Evolutionary conservation across 2,888 invertebrate species (phyloP), one percentile per base, ranked within the genome.

Genomic region (Stenurella melanura): DNA sequence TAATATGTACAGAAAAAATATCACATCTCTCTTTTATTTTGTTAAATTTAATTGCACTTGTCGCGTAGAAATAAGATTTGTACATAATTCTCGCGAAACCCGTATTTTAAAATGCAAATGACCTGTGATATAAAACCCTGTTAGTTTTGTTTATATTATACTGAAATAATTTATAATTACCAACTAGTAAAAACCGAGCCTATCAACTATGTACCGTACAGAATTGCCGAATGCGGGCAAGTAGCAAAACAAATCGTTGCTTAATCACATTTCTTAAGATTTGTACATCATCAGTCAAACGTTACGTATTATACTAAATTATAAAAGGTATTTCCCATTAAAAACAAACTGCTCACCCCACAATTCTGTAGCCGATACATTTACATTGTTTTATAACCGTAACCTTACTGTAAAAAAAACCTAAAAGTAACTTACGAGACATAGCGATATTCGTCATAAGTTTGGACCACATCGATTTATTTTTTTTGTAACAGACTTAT

Each of bases 101-200:
- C 76, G 71, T 61, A 50, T 50, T 73, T 72, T 74, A 73, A 83
- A 83, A 82, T 83, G 80, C 80, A 84, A 83, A 83, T 82, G 81
- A 84, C 78, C 80, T 81, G 82, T 79, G 81, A 81, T 81, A 85
- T 83, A 83, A 84, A 84, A 86, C 86, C 86, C 86, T 86, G 86
- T 86, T 86, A 86, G 85, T 86, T 84, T 83, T 84, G 75, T 82
- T 82, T 70, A 60, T 70, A 70, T 70, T 26, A 34, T 69, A 60
- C 69, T 34, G 57, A 70, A 60, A 70, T 70, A 70, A 70, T 60
- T 70, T 34, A 70, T 61, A 79, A 81, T 77, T 80, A 81, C 77
- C 76, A 80, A 78, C 79, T 78, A 82, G 75, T 67, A 79, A 79
- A 78, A 81, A 84, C 82, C 83, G 82, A 84, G 82, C 83, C 81